Percentiles rank a stretch among this genome's conserved stretches.
These are phyloP conservation scores for Leptogaster cylindrica DNA, from an alignment of 2,888 invertebrate species.

Conservation along the genomic window DNA sequence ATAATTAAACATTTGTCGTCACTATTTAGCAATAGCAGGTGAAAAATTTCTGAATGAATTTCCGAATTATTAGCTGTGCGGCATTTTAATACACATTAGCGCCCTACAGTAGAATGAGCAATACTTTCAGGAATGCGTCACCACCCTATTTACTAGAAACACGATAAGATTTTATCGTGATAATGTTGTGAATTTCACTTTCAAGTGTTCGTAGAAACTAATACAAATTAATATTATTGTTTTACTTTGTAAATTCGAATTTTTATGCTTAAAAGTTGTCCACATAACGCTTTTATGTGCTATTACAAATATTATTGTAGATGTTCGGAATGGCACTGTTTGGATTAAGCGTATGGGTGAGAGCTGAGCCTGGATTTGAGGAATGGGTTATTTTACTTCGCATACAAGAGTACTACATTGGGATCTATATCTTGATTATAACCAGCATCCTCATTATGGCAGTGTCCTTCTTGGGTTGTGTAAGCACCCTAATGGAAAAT, in stretches of 20 bases:
- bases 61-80: background rate
- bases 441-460: slow-evolving; percentile 75
- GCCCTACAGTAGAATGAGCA: too few species aligned
- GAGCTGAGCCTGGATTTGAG: slow-evolving; percentile 80
- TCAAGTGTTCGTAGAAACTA: background rate
- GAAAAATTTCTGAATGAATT: background rate
- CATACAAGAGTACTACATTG: slow-evolving; percentile 80
- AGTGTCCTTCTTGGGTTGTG: slow-evolving; percentile 81
- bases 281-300: background rate
- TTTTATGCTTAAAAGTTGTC: background rate
- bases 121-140: too few species aligned
- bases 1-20: background rate
- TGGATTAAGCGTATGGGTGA: slow-evolving; percentile 80
- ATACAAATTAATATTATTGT: background rate
- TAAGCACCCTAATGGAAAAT: slow-evolving; percentile 81
- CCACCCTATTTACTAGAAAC: too few species aligned
- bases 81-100: too few species aligned
- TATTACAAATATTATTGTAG: slow-evolving; percentile 60
- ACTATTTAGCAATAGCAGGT: background rate
- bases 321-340: slow-evolving; percentile 80
- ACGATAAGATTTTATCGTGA: too few species aligned
- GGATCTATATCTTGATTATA: slow-evolving; percentile 80
- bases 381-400: slow-evolving; percentile 81
- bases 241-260: background rate
- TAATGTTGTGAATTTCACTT: too few species aligned